Percentiles rank a stretch among this genome's conserved stretches.
These are phyloP conservation scores for Orthosia gracilis DNA, from an alignment of 2,888 invertebrate genomes.

Conservation along the genomic window DNA sequence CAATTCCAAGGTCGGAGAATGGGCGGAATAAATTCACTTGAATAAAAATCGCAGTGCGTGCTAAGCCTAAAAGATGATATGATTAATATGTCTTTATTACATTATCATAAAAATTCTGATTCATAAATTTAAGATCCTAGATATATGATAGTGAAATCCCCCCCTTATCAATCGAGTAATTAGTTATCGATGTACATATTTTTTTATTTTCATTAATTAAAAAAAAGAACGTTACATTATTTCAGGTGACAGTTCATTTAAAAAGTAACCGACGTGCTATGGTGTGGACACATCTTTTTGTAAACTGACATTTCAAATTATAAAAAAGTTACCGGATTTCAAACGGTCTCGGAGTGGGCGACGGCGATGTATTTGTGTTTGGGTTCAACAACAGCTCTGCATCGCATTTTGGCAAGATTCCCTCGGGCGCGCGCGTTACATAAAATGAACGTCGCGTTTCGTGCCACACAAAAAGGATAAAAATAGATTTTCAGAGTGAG, in stretches of 20 bases:
- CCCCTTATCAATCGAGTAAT: too few relatives aligned
- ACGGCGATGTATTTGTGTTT: conserved; percentile 73
- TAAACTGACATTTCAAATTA: conserved; percentile 79
- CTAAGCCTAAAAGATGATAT: too few relatives aligned
- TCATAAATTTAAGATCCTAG: too few relatives aligned
- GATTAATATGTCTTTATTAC: too few relatives aligned
- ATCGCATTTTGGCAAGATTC: conserved; percentile 88
- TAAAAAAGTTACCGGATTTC: conserved; percentile 84
- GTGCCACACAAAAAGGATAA: conserved; percentile 86
- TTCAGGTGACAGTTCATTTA: neutral
- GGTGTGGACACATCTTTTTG: conserved; percentile 39
- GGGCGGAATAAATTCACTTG: too few relatives aligned
- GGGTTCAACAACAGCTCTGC: conserved; percentile 69
- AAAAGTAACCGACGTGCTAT: conserved; percentile 5
- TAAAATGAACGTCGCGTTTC: conserved; percentile 84
- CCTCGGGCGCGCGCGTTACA: conserved; percentile 85
- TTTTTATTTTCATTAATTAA: neutral
- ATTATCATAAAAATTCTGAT: too few relatives aligned
- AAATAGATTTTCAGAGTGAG: conserved; percentile 88
- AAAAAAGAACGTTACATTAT: neutral
- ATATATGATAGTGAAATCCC: too few relatives aligned
- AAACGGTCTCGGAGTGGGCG: conserved; percentile 80
- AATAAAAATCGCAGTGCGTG: too few relatives aligned
- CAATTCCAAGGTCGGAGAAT: too few relatives aligned
- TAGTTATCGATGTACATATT: too few relatives aligned